Base-by-base conservation (phyloP, 2,888 invertebrate species). In the Nomada ruficornis region DNA sequence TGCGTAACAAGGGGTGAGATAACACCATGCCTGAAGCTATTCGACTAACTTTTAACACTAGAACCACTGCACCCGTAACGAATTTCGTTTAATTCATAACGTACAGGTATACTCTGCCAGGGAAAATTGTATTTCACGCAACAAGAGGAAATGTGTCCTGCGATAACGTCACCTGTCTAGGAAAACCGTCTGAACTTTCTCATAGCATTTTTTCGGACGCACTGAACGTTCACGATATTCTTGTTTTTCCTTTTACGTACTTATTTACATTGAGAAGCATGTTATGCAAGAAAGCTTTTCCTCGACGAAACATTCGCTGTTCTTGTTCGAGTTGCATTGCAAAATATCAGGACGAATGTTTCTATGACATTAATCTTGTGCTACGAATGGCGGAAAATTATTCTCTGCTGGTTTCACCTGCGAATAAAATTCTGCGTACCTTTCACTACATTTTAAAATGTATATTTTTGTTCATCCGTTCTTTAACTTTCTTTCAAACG, bases 21-120 rank as follows among this genome's bases (percentile, higher is more conserved):
- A 69, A 69, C 79, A 63, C n/a, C 26, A 20, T 47, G 69, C 69
- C 64, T 77, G 64, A 20, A 79, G 79, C 77, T 63, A 69, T 79
- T 77, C 64, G 77, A 55, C 29, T 64, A 79, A 79, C 79, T 79
- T 79, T 79, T 77, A 77, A 52, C 69, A 18, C 29, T 23, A 52
- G 57, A 65, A 54, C 57, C 20, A 62, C 36, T 47, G 47, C 26
- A 36, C 77, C 55, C 36, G 64, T 77, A 77, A 69, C 68, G 67
- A 75, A 75, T 75, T 77, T 79, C 77, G 79, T 80, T 80, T 80
- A 80, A 80, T 80, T 80, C 79, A 54, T 50, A 54, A 65, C 54
- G 59, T 44, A 67, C 52, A 57, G 64, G 69, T 36, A 36, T 5
- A 36, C 7, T 36, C 44, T 42, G 26, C 13, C 15, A 18, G 76